phyloP scores from a whole-genome alignment of 2,888 invertebrate species.

The Gastracanthus pulcherrimus region DNA sequence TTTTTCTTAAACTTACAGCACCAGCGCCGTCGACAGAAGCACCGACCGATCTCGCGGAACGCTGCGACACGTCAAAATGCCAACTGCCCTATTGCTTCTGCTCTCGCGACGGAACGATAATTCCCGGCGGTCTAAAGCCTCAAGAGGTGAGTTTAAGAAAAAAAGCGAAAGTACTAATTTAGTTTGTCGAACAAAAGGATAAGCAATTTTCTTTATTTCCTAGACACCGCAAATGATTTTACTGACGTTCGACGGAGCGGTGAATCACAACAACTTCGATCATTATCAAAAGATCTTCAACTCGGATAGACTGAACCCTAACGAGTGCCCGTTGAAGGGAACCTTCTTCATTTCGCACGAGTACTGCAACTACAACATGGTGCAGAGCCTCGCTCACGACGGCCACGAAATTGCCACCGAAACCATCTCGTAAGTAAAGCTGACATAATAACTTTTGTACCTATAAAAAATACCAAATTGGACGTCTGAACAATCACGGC shows the following conservation, averaged over 20 bases:
- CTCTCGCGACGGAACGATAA: slow-evolving; percentile 92
- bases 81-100: slow-evolving; percentile 94
- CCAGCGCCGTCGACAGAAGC: slow-evolving; percentile 88
- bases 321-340: slow-evolving; percentile 92
- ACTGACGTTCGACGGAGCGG: slow-evolving; percentile 94
- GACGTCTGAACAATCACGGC: not conserved
- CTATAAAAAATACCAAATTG: not conserved
- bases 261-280: slow-evolving; percentile 92
- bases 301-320: slow-evolving; percentile 89
- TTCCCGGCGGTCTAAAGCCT: slow-evolving; percentile 90
- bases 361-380: slow-evolving; percentile 95
- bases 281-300: slow-evolving; percentile 92
- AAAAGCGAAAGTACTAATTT: not conserved
- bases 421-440: slow-evolving; percentile 83
- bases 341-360: slow-evolving; percentile 96
- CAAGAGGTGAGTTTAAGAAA: slow-evolving; percentile 83
- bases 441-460: not conserved
- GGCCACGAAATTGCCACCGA: slow-evolving; percentile 92
- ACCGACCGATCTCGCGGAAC: slow-evolving; percentile 88
- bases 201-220: no score
- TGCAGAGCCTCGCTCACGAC: slow-evolving; percentile 91
- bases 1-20: no score
- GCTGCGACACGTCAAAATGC: slow-evolving; percentile 88
- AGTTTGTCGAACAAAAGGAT: not conserved
- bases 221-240: slow-evolving; percentile 96